Base-by-base conservation (phyloP, 1,140 invertebrate genomes). In the Varroa destructor region DNA sequence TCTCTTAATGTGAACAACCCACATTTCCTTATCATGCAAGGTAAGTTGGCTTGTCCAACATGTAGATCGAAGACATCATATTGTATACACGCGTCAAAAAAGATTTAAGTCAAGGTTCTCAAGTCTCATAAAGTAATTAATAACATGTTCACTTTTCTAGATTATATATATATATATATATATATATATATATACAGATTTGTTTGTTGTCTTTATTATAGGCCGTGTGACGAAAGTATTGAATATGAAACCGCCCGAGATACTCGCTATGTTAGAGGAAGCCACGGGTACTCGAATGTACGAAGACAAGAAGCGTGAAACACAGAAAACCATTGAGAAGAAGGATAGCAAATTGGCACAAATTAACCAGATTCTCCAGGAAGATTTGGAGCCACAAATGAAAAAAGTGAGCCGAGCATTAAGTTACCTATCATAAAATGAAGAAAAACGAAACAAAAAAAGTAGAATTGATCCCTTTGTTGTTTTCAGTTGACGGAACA, bases 1-100 rank as follows among this genome's bases (percentile, higher is more conserved):
- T 93, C 97, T 77, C 81, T 99, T 1, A 99, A 99, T 81, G 91
- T 99, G 0, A 99, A 99, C 80, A 99, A 99, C 84, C 96, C 96
- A 2, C 95, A 99, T 80, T 99, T 98, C 79, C 85, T 99, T 3
- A 99, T 99, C 76, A 99, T 99, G 96, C 97, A 99, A 84, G 97
- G 61, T 67, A 40, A 51, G 46, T 51, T 51, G 3, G 3, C 46
- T 8, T 51, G 46, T 51, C 46, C 3, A 5, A 3, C 8, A 8
- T 51, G 3, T 51, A 8, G 46, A 8, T 51, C 8, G 46, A 8
- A 51, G 46, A 8, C 8, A 51, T 51, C 8, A 51, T 51, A 5
- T 51, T 51, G 46, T 51, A 51, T 51, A 51, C 46, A 51, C 4
- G 46, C 8, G 46, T 51, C 8, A 8, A 51, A 3, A 51, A 51